Evolutionary conservation across 2,888 invertebrate genomes (phyloP).

Genomic region (Agrochola lota): DNA sequence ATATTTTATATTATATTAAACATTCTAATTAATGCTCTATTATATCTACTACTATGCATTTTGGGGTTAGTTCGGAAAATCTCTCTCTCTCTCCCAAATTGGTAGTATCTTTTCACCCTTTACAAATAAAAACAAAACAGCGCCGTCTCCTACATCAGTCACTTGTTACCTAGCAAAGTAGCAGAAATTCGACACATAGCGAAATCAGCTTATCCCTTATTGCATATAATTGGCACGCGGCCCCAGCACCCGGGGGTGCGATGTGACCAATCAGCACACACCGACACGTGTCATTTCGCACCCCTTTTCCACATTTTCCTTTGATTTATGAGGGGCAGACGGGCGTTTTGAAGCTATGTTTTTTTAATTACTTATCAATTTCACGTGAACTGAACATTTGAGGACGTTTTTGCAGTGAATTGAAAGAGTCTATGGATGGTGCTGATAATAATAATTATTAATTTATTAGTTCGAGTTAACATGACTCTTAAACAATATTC

Average conservation of each 20-base stretch:
- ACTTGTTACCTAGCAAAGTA: slow-evolving; percentile 53
- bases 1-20: too few species aligned
- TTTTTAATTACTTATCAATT: neutral
- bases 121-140: slow-evolving; percentile 11
- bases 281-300: slow-evolving; percentile 88
- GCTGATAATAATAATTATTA: neutral
- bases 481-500: too few species aligned
- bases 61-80: neutral
- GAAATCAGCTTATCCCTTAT: slow-evolving; percentile 85
- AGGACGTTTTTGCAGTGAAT: neutral
- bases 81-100: neutral
- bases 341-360: slow-evolving; percentile 60
- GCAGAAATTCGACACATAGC: slow-evolving; percentile 63
- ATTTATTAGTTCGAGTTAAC: too few species aligned
- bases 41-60: neutral
- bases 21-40: neutral
- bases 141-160: slow-evolving; percentile 37
- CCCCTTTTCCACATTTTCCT: slow-evolving; percentile 86
- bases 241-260: slow-evolving; percentile 69
- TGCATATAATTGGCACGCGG: slow-evolving; percentile 79
- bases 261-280: slow-evolving; percentile 85
- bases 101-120: neutral
- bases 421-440: neutral
- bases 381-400: neutral
- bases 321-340: slow-evolving; percentile 77